Base-by-base conservation (phyloP, 2,113 vertebrate species). In the Seriola quinqueradiata region DNA sequence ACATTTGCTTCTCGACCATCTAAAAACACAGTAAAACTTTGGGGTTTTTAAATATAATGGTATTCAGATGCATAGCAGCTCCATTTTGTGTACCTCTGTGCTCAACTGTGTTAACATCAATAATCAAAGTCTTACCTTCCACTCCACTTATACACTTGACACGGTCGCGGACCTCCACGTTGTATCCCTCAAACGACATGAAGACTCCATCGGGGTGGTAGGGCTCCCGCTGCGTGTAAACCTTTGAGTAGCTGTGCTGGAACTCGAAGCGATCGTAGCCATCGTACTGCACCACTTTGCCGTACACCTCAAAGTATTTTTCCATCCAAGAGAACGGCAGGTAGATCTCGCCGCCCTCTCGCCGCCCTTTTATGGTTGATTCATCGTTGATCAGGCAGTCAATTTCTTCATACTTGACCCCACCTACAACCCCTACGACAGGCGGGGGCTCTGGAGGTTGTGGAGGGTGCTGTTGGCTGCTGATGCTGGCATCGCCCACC, bases 131-230 rank as follows among this genome's bases (percentile, higher is more conserved):
- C 96, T 48, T 79, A 99, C 98, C 98, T 96, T 99, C 98, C 36
- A 99, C 94, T 1, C 98, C 98, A 71, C 98, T 99, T 82, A 99
- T 99, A 85, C 98, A 99, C 91, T 99, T 99, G 81, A 99, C 98
- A 58, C 98, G 90, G 92, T 99, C 98, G 0, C 98, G 95, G 34
- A 99, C 97, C 88, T 99, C 98, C 52, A 99, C 98, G 3, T 99
- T 99, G 95, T 99, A 99, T 12, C 98, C 98, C 91, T 99, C 98
- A 17, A 99, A 99, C 19, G 98, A 99, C 98, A 99, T 99, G 93
- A 99, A 99, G 83, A 99, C 98, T 1, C 98, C 98, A 0, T 96
- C 94, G 5, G 98, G 97, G 75, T 97, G 96, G 90, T 99, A 99
- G 1, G 97, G 97, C 8, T 97, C 97, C 5, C 98, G 94, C 90